A percentile compares a stretch with the other conserved stretches of the same genome.
Evolutionary conservation across 2,113 vertebrate species (phyloP).

Genomic region (pig (Sus scrofa)): T2T-Sscrofa CM000812.6:172484001-172484500

Average conservation of each 20-base stretch:
- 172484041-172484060: neutral
- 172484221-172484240: too few species aligned
- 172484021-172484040: neutral
- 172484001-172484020: neutral
- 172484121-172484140: too few species aligned
- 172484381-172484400: neutral
- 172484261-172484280: neutral
- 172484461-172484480: neutral
- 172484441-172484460: neutral
- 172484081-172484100: neutral
- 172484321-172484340: neutral
- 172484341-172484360: neutral
- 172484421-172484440: slow-evolving; percentile 3
- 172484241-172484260: too few species aligned
- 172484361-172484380: neutral
- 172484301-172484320: neutral
- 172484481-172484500: neutral
- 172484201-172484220: too few species aligned
- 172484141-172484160: too few species aligned
- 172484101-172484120: too few species aligned
- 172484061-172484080: neutral
- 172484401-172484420: slow-evolving; percentile 12
- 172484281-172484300: neutral
- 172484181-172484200: too few species aligned
- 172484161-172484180: too few species aligned